Evolutionary conservation across 2,888 invertebrate species (phyloP), one percentile per base, ranked within the genome.

Genomic region (Pammene fasciana): DNA sequence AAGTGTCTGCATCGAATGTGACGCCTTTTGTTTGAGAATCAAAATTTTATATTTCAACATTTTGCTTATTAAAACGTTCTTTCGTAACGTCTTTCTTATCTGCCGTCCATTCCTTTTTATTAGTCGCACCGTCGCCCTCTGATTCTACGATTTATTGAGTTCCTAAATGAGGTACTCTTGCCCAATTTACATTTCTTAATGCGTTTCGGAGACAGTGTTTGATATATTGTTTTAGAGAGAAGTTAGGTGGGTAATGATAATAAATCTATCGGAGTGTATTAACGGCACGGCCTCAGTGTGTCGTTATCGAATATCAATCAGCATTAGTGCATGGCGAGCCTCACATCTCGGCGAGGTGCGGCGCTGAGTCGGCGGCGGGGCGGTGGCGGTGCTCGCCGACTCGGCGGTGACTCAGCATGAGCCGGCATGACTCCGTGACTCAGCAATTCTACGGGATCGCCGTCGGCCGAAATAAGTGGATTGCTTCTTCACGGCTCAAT

Each of bases 381-480:
- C 74, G 26, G 26, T n/a, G 26, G 26, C 26, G 72, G 78, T 75
- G 81, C 80, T 79, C 80, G 82, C 80, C 79, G 82, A 82, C 78
- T 82, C 81, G 79, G 79, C 74, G 78, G 75, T 89, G 89, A 91
- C 79, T 91, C 89, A 88, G 89, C 90, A 79, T 73, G 75, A 81
- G 72, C 55, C 77, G 70, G 64, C 71, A 76, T 84, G 86, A 87
- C 78, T 85, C 61, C 87, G 84, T 89, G 90, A 88, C 85, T 86
- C 83, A 73, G 76, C 87, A 81, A 76, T 82, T 86, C 84, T 83
- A 80, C 78, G 79, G 84, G 82, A 83, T 83, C 86, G 84, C 82
- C 85, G 84, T 86, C 86, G 86, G 85, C 86, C 82, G 84, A 86
- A 90, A 90, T 90, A 90, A 90, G 86, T 90, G 84, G 86, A 90